Evolutionary conservation across 2,797 vertebrate species (phyloP).

Genomic region (Coccyzus lansbergi): DNA sequence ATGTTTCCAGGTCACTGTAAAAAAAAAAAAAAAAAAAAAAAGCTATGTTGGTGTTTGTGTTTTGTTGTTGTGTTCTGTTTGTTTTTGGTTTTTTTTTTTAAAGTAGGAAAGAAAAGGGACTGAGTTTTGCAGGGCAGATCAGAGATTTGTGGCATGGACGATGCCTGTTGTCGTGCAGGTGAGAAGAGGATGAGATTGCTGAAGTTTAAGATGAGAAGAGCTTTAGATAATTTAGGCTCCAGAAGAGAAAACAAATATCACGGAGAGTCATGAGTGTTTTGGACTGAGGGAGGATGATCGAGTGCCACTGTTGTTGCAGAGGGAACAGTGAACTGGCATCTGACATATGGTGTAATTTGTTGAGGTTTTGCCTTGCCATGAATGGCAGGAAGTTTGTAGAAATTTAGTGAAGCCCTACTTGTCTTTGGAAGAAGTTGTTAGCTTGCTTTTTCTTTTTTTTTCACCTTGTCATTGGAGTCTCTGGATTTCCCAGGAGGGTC

Average conservation of each 20-base stretch:
- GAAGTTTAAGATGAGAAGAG: slow-evolving; percentile 12
- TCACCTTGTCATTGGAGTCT: slow-evolving; percentile 58
- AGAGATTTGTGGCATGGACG: slow-evolving; percentile 25
- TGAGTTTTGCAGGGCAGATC: slow-evolving; percentile 45
- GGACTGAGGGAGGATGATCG: slow-evolving; percentile 12
- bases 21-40: slow-evolving; percentile 4
- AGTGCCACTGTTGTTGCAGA: background rate
- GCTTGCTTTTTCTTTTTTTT: slow-evolving; percentile 12
- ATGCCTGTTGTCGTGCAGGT: slow-evolving; percentile 40
- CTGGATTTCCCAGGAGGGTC: slow-evolving; percentile 59
- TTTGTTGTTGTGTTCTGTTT: slow-evolving; percentile 28
- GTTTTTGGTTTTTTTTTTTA: slow-evolving; percentile 8
- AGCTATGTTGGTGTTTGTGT: slow-evolving; percentile 59
- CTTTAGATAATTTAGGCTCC: background rate
- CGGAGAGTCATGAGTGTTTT: background rate
- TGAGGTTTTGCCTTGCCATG: slow-evolving; percentile 40
- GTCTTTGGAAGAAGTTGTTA: slow-evolving; percentile 53
- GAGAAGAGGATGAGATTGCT: slow-evolving; percentile 24
- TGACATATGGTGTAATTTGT: slow-evolving; percentile 8
- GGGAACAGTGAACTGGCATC: slow-evolving; percentile 31
- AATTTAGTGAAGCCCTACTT: slow-evolving; percentile 48
- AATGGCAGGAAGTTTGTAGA: slow-evolving; percentile 10
- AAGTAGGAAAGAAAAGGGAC: slow-evolving; percentile 41
- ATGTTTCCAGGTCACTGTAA: slow-evolving; percentile 69
- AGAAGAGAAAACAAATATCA: background rate